These are phyloP conservation scores for Scleropages formosus DNA, from an alignment of 2,797 vertebrate genomes.

Conservation along the genomic window DNA sequence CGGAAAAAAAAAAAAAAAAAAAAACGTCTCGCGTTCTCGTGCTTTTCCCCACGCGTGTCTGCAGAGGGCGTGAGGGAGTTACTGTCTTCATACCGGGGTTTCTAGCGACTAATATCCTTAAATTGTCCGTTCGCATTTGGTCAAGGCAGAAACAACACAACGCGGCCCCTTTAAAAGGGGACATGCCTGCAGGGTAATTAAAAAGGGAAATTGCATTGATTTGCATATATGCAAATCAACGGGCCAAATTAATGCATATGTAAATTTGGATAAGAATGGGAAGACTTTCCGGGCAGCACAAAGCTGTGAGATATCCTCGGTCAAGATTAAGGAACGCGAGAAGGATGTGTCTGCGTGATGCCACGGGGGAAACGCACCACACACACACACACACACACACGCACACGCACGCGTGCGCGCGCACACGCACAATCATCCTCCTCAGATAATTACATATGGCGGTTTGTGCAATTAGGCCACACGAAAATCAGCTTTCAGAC, in stretches of 20 bases:
- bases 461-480: constrained; percentile 1
- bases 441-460: background rate
- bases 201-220: constrained; percentile 72
- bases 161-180: constrained; percentile 21
- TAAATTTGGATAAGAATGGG: constrained; percentile 50
- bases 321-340: constrained; percentile 21
- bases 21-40: background rate
- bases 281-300: constrained; percentile 15
- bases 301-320: constrained; percentile 17
- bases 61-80: constrained; percentile 13
- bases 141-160: constrained; percentile 3
- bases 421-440: background rate
- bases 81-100: background rate
- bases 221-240: constrained; percentile 77
- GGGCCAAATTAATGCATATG: constrained; percentile 57
- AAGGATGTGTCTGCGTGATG: constrained; percentile 1
- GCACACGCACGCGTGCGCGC: background rate
- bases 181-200: constrained; percentile 67
- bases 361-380: too few relatives aligned
- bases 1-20: background rate
- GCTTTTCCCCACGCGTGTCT: background rate
- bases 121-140: background rate
- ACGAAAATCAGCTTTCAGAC: constrained; percentile 6
- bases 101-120: background rate
- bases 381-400: background rate